These are phyloP conservation scores for Tetanocera ferruginea DNA, from an alignment of 2,888 invertebrate genomes.

Conservation along the genomic window DNA sequence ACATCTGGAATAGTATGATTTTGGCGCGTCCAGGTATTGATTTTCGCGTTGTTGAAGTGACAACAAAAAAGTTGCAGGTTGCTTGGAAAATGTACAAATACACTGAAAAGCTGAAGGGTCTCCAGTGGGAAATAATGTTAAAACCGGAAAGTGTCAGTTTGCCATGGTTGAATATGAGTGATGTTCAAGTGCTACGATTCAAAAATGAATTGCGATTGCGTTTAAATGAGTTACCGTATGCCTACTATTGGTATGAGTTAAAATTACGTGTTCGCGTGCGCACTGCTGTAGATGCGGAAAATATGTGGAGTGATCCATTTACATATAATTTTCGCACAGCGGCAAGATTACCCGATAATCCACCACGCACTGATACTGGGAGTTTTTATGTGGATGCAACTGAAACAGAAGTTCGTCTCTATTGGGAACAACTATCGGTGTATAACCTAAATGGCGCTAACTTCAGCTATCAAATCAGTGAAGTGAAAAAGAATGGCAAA, in stretches of 20 bases:
- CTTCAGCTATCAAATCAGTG: slow-evolving; percentile 78
- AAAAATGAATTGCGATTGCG: slow-evolving; percentile 57
- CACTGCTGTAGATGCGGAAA: slow-evolving; percentile 70
- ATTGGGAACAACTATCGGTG: slow-evolving; percentile 82
- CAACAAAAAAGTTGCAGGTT: slow-evolving; percentile 57
- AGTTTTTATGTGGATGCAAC: slow-evolving; percentile 79
- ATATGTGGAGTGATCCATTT: slow-evolving; percentile 80
- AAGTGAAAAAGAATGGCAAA: slow-evolving; percentile 57
- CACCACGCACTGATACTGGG: slow-evolving; percentile 81
- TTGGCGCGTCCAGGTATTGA: slow-evolving; percentile 59
- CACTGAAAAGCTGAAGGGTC: slow-evolving; percentile 52
- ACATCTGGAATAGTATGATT: slow-evolving; percentile 58
- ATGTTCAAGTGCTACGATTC: slow-evolving; percentile 32
- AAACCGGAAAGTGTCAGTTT: slow-evolving; percentile 52
- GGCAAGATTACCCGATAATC: slow-evolving; percentile 72
- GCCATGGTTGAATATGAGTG: slow-evolving; percentile 41
- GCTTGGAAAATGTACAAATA: slow-evolving; percentile 60
- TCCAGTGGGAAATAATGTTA: slow-evolving; percentile 60
- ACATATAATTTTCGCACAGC: slow-evolving; percentile 75
- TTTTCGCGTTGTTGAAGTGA: slow-evolving; percentile 52
- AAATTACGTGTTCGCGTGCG: slow-evolving; percentile 75
- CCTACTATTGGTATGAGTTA: slow-evolving; percentile 75
- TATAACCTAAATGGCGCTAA: slow-evolving; percentile 81
- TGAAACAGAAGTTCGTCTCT: slow-evolving; percentile 77
- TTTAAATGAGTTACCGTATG: slow-evolving; percentile 57